Evolutionary conservation across 1,140 invertebrate species (phyloP).

Genomic region (Drosophila persimilis): DNA sequence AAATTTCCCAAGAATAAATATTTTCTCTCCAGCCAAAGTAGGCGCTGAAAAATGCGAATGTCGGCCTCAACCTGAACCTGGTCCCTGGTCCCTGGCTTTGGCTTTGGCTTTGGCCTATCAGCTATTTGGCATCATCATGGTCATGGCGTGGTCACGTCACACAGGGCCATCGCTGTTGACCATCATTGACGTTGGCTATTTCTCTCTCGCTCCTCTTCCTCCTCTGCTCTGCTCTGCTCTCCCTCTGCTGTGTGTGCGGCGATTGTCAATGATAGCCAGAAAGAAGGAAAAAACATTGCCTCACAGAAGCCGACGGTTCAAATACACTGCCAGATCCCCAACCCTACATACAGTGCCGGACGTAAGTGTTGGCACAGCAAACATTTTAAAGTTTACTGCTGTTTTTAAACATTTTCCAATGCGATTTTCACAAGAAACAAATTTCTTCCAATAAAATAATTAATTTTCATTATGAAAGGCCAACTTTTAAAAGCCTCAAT

Average conservation of each 20-base stretch:
- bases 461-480: too few species aligned
- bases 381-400: too few species aligned
- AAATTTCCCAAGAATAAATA: constrained; percentile 5
- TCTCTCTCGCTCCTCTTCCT: constrained; percentile 3
- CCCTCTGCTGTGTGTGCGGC: constrained; percentile 1
- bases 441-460: too few species aligned
- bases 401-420: too few species aligned
- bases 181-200: constrained; percentile 58
- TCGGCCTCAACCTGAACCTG: constrained; percentile 32
- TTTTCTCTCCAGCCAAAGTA: constrained; percentile 52
- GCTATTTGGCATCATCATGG: constrained; percentile 71
- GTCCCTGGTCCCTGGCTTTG: constrained; percentile 6
- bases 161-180: constrained; percentile 76
- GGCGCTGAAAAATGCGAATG: constrained; percentile 69
- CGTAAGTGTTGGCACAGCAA: too few species aligned
- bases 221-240: neutral
- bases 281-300: too few species aligned
- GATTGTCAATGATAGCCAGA: constrained; percentile 68
- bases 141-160: constrained; percentile 72
- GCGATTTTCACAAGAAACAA: too few species aligned
- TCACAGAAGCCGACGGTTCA: too few species aligned
- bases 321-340: too few species aligned
- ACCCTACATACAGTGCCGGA: too few species aligned
- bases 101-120: constrained; percentile 38
- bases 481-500: too few species aligned